These are phyloP conservation scores for Alca torda DNA, from an alignment of 2,797 vertebrate genomes.

Conservation along the genomic window DNA sequence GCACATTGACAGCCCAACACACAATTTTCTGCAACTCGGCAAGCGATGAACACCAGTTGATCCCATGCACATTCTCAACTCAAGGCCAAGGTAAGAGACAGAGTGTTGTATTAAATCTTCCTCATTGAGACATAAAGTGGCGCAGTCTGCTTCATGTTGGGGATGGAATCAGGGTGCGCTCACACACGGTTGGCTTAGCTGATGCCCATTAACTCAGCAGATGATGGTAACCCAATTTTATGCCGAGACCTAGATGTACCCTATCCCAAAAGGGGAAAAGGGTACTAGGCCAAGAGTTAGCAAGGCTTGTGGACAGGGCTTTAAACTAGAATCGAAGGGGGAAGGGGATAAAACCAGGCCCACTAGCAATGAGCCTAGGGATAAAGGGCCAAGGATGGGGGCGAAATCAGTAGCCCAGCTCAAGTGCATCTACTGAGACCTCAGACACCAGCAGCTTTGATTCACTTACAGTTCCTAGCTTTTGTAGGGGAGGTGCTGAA, in stretches of 20 bases:
- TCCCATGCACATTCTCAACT: accelerated
- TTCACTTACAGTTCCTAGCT: constrained; percentile 67
- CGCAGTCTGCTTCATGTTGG: accelerated
- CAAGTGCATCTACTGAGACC: neutral
- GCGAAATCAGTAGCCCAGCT: too few relatives aligned
- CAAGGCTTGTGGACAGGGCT: too few relatives aligned
- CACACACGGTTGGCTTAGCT: neutral
- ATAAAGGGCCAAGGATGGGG: too few relatives aligned
- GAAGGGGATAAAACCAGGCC: too few relatives aligned
- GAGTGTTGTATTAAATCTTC: neutral
- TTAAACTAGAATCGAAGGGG: too few relatives aligned
- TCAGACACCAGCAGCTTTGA: neutral
- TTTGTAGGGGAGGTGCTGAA: constrained; percentile 71
- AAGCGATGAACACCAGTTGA: neutral
- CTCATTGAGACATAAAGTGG: accelerated
- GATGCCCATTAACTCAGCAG: neutral
- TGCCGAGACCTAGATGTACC: neutral
- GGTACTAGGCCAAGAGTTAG: too few relatives aligned
- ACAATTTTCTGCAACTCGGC: neutral
- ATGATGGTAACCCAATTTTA: neutral
- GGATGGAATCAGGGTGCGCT: too few relatives aligned
- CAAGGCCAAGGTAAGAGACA: neutral
- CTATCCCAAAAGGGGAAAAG: too few relatives aligned
- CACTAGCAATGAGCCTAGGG: too few relatives aligned
- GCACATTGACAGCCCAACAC: neutral